These are phyloP conservation scores for Ostrea denselamellosa DNA, from an alignment of 1,140 invertebrate genomes.

Conservation along the genomic window DNA sequence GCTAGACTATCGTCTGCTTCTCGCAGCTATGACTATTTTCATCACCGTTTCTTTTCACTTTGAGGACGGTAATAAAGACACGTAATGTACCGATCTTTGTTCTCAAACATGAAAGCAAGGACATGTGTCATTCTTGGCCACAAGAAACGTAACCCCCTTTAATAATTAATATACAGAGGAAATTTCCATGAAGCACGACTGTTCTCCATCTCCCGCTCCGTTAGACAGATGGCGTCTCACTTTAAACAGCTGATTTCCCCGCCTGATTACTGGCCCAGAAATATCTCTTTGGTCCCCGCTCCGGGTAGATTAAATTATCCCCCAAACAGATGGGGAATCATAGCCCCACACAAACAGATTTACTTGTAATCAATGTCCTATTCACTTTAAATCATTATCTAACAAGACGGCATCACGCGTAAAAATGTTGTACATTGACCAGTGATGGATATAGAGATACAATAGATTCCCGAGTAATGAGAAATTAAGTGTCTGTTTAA, in stretches of 20 bases:
- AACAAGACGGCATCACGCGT: background rate
- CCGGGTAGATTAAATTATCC: constrained; percentile 13
- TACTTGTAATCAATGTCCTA: background rate
- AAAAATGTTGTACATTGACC: background rate
- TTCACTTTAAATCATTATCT: background rate
- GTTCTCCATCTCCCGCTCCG: background rate
- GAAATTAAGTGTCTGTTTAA: background rate
- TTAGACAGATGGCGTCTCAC: background rate
- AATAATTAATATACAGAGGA: background rate
- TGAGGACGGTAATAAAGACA: background rate
- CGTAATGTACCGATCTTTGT: background rate
- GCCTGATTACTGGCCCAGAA: background rate
- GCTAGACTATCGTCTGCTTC: background rate
- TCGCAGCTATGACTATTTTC: background rate
- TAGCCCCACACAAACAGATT: constrained; percentile 7
- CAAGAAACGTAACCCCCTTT: background rate
- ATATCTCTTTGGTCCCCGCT: background rate
- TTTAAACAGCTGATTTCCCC: background rate
- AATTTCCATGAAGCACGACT: background rate
- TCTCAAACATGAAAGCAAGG: background rate
- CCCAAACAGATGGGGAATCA: constrained; percentile 15
- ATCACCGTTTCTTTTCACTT: background rate
- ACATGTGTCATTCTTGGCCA: background rate
- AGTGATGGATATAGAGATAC: no score
- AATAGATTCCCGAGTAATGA: background rate